Percentiles rank a stretch among this genome's conserved stretches.
Evolutionary conservation across 1,140 invertebrate genomes (phyloP).

Genomic region (Portunus trituberculatus): DNA sequence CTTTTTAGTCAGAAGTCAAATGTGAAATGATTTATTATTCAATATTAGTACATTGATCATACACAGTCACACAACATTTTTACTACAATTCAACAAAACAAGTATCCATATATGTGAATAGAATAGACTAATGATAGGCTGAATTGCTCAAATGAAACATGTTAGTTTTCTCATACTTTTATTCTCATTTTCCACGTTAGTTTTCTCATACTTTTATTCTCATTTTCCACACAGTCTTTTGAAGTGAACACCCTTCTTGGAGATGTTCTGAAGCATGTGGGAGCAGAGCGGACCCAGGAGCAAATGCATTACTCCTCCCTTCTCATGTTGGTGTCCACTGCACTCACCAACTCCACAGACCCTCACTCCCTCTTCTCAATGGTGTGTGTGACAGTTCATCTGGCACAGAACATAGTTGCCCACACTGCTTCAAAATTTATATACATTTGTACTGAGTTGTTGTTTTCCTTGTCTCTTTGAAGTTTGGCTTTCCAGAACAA

Average conservation of each 20-base stretch:
- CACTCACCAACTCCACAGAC: constrained; percentile 87
- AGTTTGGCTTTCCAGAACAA: constrained; percentile 85
- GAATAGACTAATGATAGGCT: constrained; percentile 32
- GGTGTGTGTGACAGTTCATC: constrained; percentile 81
- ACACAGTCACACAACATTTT: too few species aligned
- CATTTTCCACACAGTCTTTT: constrained; percentile 84
- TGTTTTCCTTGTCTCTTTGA: not conserved
- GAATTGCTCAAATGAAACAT: not conserved
- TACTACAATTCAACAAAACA: too few species aligned
- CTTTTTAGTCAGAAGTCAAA: too few species aligned
- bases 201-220: not conserved
- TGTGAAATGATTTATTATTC: too few species aligned
- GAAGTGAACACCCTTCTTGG: constrained; percentile 92
- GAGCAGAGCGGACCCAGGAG: constrained; percentile 86
- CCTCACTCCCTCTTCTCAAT: constrained; percentile 89
- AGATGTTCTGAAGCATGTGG: constrained; percentile 91
- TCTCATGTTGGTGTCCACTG: constrained; percentile 88
- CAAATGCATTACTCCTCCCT: constrained; percentile 88
- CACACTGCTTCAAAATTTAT: too few species aligned
- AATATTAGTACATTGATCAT: too few species aligned
- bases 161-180: not conserved
- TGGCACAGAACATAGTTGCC: too few species aligned
- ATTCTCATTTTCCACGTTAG: constrained; percentile 70
- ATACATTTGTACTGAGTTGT: too few species aligned
- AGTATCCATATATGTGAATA: not conserved